Percentiles rank a stretch among this genome's conserved stretches.
Evolutionary conservation across 2,113 vertebrate species (phyloP).

Genomic region (Cryptomyrus ogoouensis): DNA sequence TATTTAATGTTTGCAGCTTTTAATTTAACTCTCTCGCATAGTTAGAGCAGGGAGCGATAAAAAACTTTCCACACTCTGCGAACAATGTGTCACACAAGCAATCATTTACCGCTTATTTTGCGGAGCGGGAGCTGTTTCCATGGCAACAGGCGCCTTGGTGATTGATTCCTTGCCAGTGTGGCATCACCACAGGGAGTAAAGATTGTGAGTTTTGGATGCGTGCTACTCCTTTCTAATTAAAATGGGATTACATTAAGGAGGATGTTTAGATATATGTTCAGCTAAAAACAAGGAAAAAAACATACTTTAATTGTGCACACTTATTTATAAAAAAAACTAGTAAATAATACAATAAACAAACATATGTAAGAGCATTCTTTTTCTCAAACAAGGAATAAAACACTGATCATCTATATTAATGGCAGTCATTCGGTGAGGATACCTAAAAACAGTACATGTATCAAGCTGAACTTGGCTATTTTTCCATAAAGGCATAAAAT

Average conservation of each 20-base stretch:
- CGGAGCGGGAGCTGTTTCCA: slow-evolving; percentile 83
- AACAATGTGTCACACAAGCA: slow-evolving; percentile 73
- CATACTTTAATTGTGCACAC: neutral
- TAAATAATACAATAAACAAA: neutral
- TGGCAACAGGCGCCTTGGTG: slow-evolving; percentile 78
- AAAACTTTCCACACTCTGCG: slow-evolving; percentile 73
- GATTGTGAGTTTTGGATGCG: slow-evolving; percentile 76
- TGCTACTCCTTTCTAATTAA: slow-evolving; percentile 94
- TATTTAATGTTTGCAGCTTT: slow-evolving; percentile 68
- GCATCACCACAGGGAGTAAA: slow-evolving; percentile 80
- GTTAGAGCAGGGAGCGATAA: slow-evolving; percentile 66
- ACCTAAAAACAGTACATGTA: neutral
- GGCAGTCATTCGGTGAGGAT: neutral
- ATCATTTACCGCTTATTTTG: slow-evolving; percentile 89
- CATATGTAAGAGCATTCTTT: neutral
- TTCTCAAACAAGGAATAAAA: neutral
- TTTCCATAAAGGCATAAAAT: neutral
- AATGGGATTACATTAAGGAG: slow-evolving; percentile 76
- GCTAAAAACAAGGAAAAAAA: slow-evolving; percentile 27
- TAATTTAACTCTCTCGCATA: slow-evolving; percentile 90
- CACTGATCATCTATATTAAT: neutral
- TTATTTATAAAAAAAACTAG: neutral
- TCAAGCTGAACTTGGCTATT: neutral
- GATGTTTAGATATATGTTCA: slow-evolving; percentile 58
- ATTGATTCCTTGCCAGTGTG: slow-evolving; percentile 94